A percentile compares a stretch with the other conserved stretches of the same genome.
These are phyloP conservation scores for Athripsodes cinereus DNA, from an alignment of 2,888 invertebrate species.

Conservation along the genomic window DNA sequence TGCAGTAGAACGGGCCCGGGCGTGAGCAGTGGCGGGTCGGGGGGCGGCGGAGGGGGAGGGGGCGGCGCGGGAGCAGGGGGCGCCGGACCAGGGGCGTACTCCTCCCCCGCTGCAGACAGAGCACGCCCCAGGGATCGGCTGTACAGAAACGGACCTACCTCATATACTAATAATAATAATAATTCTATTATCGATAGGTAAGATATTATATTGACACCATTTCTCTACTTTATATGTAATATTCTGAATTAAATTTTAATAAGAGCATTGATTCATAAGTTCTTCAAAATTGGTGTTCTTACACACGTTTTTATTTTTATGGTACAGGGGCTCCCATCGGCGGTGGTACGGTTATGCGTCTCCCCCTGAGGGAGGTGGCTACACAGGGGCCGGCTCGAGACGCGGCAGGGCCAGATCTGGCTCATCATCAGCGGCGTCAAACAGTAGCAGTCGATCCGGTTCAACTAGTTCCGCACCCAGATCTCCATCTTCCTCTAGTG, in stretches of 20 bases:
- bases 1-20: slow-evolving; percentile 13
- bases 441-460: slow-evolving; percentile 47
- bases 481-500: slow-evolving; percentile 50
- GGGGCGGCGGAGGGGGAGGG: slow-evolving; percentile 27
- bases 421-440: slow-evolving; percentile 47
- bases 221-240: too few species aligned
- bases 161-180: slow-evolving; percentile 33
- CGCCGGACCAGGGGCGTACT: slow-evolving; percentile 21
- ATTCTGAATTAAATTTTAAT: too few species aligned
- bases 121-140: slow-evolving; percentile 40
- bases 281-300: too few species aligned
- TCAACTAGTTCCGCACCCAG: slow-evolving; percentile 46
- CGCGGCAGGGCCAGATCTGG: slow-evolving; percentile 35
- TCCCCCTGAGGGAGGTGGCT: slow-evolving; percentile 21
- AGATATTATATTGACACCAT: too few species aligned
- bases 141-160: slow-evolving; percentile 42
- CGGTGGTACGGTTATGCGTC: slow-evolving; percentile 36
- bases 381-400: slow-evolving; percentile 39
- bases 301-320: too few species aligned
- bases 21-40: slow-evolving; percentile 18
- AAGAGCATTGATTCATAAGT: too few species aligned
- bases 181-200: slow-evolving; percentile 25
- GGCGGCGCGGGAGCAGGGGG: slow-evolving; percentile 29
- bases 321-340: slow-evolving; percentile 39
- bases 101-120: slow-evolving; percentile 27